These are phyloP conservation scores for Rhopalosiphum maidis DNA, from an alignment of 1,140 invertebrate species.

Conservation along the genomic window DNA sequence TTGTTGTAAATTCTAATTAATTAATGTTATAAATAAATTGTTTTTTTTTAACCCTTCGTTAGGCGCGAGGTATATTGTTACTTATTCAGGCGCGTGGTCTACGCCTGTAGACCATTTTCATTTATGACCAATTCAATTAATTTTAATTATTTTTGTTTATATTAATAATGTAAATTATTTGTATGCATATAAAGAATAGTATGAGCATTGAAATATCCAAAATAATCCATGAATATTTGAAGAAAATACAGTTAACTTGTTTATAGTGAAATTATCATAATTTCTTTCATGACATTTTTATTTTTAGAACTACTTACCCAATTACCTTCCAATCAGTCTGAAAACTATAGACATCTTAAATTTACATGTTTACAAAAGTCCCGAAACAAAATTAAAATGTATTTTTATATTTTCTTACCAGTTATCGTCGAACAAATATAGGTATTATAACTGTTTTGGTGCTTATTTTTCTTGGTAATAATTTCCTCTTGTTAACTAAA, in stretches of 20 bases:
- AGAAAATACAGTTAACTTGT: too few species aligned
- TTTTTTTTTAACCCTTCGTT: background rate
- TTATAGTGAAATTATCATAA: background rate
- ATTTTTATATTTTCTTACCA: constrained; percentile 20
- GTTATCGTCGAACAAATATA: constrained; percentile 24
- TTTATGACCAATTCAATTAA: too few species aligned
- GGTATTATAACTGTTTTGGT: background rate
- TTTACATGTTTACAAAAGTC: constrained; percentile 18
- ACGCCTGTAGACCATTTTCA: too few species aligned
- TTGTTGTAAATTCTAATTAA: too few species aligned
- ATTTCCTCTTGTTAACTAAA: background rate
- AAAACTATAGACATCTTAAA: constrained; percentile 10
- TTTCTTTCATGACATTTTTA: constrained; percentile 5
- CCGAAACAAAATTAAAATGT: constrained; percentile 11
- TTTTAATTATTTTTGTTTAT: too few species aligned
- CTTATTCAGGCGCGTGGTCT: too few species aligned
- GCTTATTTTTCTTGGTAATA: constrained; percentile 5
- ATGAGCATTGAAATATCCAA: too few species aligned
- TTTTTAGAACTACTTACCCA: constrained; percentile 21
- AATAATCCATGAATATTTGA: too few species aligned
- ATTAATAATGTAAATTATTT: too few species aligned
- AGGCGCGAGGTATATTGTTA: too few species aligned
- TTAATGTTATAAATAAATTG: too few species aligned
- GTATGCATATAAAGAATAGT: too few species aligned
- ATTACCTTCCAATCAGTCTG: background rate